phyloP scores from a whole-genome alignment of 2,113 vertebrate species.

The Butorides virescens region DNA sequence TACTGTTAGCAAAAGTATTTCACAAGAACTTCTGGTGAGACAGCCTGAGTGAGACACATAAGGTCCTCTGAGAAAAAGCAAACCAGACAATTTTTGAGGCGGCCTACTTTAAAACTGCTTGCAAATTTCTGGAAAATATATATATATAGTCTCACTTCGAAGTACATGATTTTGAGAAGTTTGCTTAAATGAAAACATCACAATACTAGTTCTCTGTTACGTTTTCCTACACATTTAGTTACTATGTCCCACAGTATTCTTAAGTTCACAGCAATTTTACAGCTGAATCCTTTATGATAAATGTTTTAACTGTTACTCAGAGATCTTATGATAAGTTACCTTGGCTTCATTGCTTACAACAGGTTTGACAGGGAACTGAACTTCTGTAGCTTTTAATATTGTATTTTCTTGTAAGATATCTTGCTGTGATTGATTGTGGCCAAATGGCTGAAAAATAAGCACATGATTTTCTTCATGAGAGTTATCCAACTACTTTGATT shows the following conservation, averaged over 20 bases:
- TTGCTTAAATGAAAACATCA: background rate
- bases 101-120: background rate
- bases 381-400: slow-evolving; percentile 98
- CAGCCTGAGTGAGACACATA: background rate
- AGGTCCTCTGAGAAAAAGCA: background rate
- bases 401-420: slow-evolving; percentile 99
- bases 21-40: background rate
- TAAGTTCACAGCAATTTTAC: background rate
- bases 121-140: background rate
- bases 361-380: slow-evolving; percentile 98
- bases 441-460: slow-evolving; percentile 88
- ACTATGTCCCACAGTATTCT: background rate
- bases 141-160: background rate
- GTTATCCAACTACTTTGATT: slow-evolving; percentile 5
- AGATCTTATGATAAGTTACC: slow-evolving; percentile 73
- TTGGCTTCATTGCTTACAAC: slow-evolving; percentile 98
- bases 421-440: slow-evolving; percentile 99
- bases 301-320: background rate
- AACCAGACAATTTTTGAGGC: background rate
- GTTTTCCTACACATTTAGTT: background rate
- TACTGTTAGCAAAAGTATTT: background rate
- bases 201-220: background rate
- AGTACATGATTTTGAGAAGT: background rate
- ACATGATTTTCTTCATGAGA: slow-evolving; percentile 39
- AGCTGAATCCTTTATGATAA: background rate